Conservation (phyloP, 2,888 invertebrate species). For the Troilus luridus region DNA sequence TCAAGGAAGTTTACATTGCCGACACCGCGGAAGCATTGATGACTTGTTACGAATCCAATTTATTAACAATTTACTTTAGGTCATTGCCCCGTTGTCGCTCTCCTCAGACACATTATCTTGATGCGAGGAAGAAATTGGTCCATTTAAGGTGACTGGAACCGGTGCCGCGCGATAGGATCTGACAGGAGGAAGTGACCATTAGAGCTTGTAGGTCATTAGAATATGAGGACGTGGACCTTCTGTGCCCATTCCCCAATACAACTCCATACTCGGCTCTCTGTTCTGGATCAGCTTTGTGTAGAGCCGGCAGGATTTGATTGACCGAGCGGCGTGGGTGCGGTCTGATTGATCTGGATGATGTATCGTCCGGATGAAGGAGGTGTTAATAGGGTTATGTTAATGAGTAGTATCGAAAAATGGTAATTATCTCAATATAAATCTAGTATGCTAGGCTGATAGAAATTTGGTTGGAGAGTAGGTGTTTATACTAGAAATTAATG, state of each 20-base stretch:
- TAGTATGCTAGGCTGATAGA: background rate
- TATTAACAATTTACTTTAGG: no score
- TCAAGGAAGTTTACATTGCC: no score
- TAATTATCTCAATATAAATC: background rate
- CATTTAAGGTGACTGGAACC: background rate
- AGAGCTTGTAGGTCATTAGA: conserved; percentile 42
- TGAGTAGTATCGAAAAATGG: background rate
- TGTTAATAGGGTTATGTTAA: background rate
- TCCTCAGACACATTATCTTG: background rate
- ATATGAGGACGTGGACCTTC: conserved; percentile 9
- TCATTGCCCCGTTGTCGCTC: no score
- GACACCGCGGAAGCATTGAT: no score
- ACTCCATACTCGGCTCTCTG: background rate
- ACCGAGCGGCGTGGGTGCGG: background rate
- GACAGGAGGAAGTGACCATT: conserved; percentile 4
- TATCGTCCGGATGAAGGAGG: background rate
- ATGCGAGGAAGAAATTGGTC: background rate
- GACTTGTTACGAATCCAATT: no score
- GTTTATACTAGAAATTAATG: no score
- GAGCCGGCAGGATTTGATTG: background rate
- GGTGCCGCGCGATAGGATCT: background rate
- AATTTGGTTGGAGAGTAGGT: no score
- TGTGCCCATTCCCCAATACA: background rate
- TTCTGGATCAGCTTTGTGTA: background rate
- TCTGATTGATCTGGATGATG: background rate